phyloP scores from a whole-genome alignment of 2,797 vertebrate genomes.

The Anableps anableps region DNA sequence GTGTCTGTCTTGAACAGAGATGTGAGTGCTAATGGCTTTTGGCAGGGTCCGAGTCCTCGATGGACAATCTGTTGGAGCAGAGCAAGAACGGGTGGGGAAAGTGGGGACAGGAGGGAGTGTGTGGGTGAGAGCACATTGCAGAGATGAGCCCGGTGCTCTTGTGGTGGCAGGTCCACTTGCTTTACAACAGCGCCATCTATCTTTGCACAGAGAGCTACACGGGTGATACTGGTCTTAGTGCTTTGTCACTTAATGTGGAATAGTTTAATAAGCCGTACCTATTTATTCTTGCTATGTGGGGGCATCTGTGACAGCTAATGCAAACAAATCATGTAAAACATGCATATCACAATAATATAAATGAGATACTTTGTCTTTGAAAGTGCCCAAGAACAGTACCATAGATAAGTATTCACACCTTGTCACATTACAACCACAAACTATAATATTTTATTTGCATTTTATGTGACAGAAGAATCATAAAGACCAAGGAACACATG shows the following conservation, averaged over 20 bases:
- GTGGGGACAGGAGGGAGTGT: conserved; percentile 19
- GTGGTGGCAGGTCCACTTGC: conserved; percentile 33
- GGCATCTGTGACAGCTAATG: neutral
- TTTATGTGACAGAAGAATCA: neutral
- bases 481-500: neutral
- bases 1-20: conserved; percentile 70
- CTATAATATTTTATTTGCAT: neutral
- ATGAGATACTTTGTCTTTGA: neutral
- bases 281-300: conserved; percentile 1
- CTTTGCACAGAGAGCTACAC: conserved; percentile 16
- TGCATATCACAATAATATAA: neutral
- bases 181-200: conserved; percentile 81
- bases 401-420: neutral
- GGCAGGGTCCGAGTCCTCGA: conserved; percentile 66
- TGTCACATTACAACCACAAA: neutral
- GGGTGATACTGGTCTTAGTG: neutral
- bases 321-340: neutral
- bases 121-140: neutral
- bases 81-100: conserved; percentile 43
- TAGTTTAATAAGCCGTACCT: conserved; percentile 22
- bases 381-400: neutral
- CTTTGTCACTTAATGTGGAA: neutral
- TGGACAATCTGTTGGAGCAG: conserved; percentile 58
- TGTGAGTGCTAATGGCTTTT: conserved; percentile 79
- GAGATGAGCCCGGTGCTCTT: conserved; percentile 35